phyloP scores from a whole-genome alignment of 2,888 invertebrate genomes.

The Cordylochernes scorpioides region DNA sequence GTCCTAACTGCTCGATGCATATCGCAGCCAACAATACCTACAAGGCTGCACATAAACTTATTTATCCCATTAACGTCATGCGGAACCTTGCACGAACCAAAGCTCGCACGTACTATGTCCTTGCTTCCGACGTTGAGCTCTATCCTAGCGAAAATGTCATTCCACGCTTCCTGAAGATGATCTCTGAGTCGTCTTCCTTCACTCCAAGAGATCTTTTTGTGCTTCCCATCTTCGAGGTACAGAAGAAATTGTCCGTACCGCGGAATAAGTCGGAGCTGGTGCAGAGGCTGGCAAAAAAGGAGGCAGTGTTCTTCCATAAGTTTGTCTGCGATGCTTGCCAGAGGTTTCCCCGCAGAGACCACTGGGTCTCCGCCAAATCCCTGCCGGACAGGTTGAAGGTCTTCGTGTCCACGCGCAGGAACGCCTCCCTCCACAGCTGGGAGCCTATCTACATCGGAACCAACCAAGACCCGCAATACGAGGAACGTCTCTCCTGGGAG shows the following conservation, averaged over 20 bases:
- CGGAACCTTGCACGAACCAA: slow-evolving; percentile 15
- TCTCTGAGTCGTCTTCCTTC: neutral
- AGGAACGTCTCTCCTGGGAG: slow-evolving; percentile 75
- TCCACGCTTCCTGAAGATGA: slow-evolving; percentile 7
- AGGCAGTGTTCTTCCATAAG: slow-evolving; percentile 72
- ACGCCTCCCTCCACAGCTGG: slow-evolving; percentile 50
- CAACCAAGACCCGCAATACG: slow-evolving; percentile 52
- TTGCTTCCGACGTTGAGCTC: slow-evolving; percentile 16
- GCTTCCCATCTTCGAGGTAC: slow-evolving; percentile 60
- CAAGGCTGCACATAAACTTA: slow-evolving; percentile 22
- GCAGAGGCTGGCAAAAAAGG: slow-evolving; percentile 39
- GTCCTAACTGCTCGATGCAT: neutral
- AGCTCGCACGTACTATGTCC: slow-evolving; percentile 13
- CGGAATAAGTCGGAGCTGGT: slow-evolving; percentile 38
- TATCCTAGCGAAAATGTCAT: slow-evolving; percentile 15
- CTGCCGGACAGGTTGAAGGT: slow-evolving; percentile 10
- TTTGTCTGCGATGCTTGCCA: slow-evolving; percentile 66
- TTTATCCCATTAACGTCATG: slow-evolving; percentile 16
- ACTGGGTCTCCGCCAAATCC: slow-evolving; percentile 13
- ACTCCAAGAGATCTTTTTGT: slow-evolving; percentile 45
- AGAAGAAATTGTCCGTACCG: slow-evolving; percentile 16
- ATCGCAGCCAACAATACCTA: neutral
- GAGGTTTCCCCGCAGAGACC: slow-evolving; percentile 21
- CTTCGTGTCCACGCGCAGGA: slow-evolving; percentile 32
- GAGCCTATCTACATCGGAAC: slow-evolving; percentile 82